Evolutionary conservation across 1,140 invertebrate genomes (phyloP).

Genomic region (Magallana angulata): DNA sequence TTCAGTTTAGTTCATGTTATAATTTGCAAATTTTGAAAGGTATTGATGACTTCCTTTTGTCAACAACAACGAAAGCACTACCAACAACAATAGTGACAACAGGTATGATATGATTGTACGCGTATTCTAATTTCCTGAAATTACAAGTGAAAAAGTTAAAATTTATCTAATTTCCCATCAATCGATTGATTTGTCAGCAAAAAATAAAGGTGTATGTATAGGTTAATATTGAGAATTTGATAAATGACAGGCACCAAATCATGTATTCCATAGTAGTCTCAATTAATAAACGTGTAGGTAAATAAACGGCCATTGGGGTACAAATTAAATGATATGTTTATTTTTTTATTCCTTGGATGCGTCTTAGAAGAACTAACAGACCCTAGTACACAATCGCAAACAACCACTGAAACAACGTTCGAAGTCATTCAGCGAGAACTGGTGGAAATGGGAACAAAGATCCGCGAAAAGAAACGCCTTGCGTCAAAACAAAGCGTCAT

Average conservation of each 20-base stretch:
- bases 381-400: neutral
- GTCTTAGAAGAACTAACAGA: neutral
- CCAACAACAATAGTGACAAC: neutral
- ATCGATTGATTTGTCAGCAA: neutral
- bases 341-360: neutral
- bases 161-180: neutral
- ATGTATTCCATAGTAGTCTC: neutral
- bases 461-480: conserved; percentile 12
- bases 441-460: neutral
- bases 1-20: neutral
- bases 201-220: neutral
- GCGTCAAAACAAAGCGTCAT: neutral
- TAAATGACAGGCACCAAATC: neutral
- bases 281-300: neutral
- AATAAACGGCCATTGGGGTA: no score
- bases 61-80: no score
- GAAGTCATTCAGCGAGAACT: neutral
- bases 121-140: neutral
- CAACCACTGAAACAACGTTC: neutral
- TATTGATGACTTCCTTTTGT: neutral
- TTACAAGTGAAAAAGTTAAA: neutral
- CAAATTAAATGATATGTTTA: neutral
- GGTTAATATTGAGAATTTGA: neutral
- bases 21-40: neutral
- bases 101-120: neutral